These are phyloP conservation scores for Chionoecetes opilio DNA, from an alignment of 1,140 invertebrate genomes.

Conservation along the genomic window DNA sequence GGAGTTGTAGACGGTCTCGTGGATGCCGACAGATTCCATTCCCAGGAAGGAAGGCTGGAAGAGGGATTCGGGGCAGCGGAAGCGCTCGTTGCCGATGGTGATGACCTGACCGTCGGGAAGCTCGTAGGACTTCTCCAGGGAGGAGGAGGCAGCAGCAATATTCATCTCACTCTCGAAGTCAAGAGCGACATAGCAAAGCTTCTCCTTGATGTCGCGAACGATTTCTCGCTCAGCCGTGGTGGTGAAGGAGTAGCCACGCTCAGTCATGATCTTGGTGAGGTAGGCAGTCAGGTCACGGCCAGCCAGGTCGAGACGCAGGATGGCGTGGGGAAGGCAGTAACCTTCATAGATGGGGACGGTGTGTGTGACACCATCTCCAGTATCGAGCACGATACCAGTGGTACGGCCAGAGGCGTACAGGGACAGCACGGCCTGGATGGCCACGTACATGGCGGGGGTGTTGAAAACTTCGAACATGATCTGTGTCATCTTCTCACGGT, in stretches of 20 bases:
- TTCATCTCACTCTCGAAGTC: conserved; percentile 81
- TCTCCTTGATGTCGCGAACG: conserved; percentile 96
- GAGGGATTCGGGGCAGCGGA: conserved; percentile 93
- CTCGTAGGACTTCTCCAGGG: conserved; percentile 70
- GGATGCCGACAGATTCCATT: conserved; percentile 92
- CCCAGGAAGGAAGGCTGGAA: conserved; percentile 93
- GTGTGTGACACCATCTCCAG: conserved; percentile 97
- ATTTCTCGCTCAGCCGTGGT: conserved; percentile 93
- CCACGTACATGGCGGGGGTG: conserved; percentile 96
- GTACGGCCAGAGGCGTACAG: conserved; percentile 97
- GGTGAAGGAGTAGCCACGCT: conserved; percentile 86
- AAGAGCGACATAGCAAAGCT: conserved; percentile 93
- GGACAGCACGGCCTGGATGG: conserved; percentile 95
- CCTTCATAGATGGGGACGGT: conserved; percentile 97
- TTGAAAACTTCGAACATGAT: conserved; percentile 98
- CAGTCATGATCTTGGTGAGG: conserved; percentile 89
- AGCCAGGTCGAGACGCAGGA: conserved; percentile 83
- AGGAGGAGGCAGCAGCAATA: conserved; percentile 64
- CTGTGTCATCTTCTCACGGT: conserved; percentile 94
- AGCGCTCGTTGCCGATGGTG: conserved; percentile 96
- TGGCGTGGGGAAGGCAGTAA: conserved; percentile 93
- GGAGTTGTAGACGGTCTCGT: conserved; percentile 90
- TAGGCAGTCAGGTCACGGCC: conserved; percentile 72
- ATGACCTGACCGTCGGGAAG: conserved; percentile 90
- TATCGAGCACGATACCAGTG: conserved; percentile 96